Conservation (phyloP, 2,888 invertebrate species). For the Theretra japonica region DNA sequence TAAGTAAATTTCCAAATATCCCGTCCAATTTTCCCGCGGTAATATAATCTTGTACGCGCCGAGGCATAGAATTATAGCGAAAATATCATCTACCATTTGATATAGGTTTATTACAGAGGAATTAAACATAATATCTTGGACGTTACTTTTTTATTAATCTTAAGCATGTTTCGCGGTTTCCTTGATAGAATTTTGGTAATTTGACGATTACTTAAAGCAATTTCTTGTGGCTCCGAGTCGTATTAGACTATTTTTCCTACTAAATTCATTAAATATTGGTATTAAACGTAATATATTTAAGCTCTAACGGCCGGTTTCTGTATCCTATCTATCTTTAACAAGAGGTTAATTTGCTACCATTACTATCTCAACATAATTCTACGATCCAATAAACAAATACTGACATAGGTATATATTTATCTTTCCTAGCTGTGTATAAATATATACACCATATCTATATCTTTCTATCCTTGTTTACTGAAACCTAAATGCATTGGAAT, state of each 20-base stretch:
- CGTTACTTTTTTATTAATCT: slow-evolving; percentile 23
- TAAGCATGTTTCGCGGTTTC: slow-evolving; percentile 4
- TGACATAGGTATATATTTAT: too few species aligned
- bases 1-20: slow-evolving; percentile 10
- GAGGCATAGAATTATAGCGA: slow-evolving; percentile 14
- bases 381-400: too few species aligned
- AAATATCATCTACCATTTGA: slow-evolving; percentile 24
- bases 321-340: too few species aligned
- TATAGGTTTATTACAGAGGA: slow-evolving; percentile 22
- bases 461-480: too few species aligned
- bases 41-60: slow-evolving; percentile 18
- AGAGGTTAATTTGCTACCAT: too few species aligned
- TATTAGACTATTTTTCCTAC: neutral
- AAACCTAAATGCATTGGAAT: too few species aligned
- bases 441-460: too few species aligned
- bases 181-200: neutral
- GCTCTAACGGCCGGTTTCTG: too few species aligned
- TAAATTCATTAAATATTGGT: neutral
- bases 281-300: neutral
- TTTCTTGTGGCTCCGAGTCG: neutral
- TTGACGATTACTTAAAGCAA: neutral
- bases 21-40: slow-evolving; percentile 3
- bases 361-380: too few species aligned
- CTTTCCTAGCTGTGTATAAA: too few species aligned
- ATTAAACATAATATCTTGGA: slow-evolving; percentile 19